A percentile compares a stretch with the other conserved stretches of the same genome.
phyloP scores from a whole-genome alignment of 2,113 vertebrate species.

The Lipotes vexillifer region DNA sequence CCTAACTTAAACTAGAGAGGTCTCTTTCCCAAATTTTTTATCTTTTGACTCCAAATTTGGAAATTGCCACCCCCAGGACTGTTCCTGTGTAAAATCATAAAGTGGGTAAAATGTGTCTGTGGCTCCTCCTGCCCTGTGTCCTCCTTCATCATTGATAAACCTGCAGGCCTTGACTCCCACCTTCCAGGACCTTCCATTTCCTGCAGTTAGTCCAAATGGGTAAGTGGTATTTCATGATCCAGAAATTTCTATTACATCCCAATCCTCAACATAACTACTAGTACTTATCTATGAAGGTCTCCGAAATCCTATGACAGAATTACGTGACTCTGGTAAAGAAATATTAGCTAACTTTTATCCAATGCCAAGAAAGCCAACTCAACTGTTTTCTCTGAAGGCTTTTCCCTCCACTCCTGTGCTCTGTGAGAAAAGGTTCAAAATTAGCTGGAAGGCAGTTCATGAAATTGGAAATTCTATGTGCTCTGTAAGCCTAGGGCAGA shows the following conservation, averaged over 20 bases:
- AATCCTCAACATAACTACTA: not conserved
- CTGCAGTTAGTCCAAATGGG: not conserved
- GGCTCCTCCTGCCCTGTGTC: fast-evolving
- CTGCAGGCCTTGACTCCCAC: fast-evolving
- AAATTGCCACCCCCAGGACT: not conserved
- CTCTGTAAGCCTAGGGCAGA: not conserved
- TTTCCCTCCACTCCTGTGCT: not conserved
- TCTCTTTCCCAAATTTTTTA: not conserved
- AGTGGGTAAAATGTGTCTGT: not conserved
- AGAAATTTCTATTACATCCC: not conserved
- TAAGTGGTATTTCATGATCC: not conserved
- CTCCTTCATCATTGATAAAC: not conserved
- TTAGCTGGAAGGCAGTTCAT: not conserved
- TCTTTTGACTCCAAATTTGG: not conserved
- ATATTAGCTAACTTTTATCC: not conserved
- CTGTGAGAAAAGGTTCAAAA: not conserved
- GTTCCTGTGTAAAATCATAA: not conserved
- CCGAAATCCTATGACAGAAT: not conserved
- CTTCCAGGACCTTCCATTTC: not conserved
- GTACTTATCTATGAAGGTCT: not conserved
- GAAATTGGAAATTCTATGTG: not conserved
- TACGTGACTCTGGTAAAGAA: not conserved
- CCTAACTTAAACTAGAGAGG: no score
- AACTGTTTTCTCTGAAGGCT: not conserved
- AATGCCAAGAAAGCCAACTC: not conserved